These are phyloP conservation scores for Alces alces DNA, from an alignment of 2,113 vertebrate genomes.

Conservation along the genomic window DNA sequence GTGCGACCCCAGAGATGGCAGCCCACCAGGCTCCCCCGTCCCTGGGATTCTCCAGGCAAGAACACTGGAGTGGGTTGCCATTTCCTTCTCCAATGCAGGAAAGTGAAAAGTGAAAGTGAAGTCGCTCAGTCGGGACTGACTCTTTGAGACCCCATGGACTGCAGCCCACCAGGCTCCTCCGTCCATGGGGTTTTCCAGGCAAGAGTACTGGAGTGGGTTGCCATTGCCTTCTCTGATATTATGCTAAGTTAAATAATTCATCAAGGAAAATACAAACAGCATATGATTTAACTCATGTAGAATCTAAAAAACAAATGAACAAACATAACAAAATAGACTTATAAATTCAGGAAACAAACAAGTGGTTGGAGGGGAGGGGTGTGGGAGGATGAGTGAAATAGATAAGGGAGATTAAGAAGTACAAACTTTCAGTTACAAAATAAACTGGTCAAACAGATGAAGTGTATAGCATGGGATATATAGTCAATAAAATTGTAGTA, in stretches of 20 bases:
- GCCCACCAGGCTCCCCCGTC: no score
- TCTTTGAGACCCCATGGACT: no score
- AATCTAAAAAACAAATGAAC: not conserved
- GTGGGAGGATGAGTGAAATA: not conserved
- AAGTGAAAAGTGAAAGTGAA: no score
- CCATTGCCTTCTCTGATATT: not conserved
- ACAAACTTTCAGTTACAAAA: not conserved
- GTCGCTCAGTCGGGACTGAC: no score
- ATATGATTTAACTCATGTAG: not conserved
- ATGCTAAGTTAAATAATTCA: not conserved
- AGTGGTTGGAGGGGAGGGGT: not conserved
- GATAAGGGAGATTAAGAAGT: not conserved
- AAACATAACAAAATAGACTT: not conserved
- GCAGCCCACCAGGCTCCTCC: no score
- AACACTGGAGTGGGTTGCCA: no score
- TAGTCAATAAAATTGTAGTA: not conserved
- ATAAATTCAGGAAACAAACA: not conserved
- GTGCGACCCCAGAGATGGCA: no score
- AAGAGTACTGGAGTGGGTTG: no score
- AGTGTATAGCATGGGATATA: not conserved
- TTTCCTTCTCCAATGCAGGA: no score
- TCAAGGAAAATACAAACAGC: not conserved
- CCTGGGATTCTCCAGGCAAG: no score
- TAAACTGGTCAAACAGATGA: not conserved
- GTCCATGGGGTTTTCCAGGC: no score